Evolutionary conservation across 1,140 invertebrate genomes (phyloP).

Genomic region (Choristoneura fumiferana): DNA sequence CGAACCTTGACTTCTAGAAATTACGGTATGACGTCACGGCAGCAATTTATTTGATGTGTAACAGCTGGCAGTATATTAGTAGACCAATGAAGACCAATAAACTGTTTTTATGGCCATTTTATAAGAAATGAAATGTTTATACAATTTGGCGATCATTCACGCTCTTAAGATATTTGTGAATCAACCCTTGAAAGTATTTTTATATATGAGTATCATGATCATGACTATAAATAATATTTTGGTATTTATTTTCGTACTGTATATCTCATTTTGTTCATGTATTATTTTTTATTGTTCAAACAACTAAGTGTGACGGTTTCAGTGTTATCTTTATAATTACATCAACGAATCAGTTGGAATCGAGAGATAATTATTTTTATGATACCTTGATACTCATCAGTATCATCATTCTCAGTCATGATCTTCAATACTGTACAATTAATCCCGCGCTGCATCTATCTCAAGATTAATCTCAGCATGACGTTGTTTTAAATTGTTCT

Average conservation of each 20-base stretch:
- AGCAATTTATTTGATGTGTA: slow-evolving; percentile 4
- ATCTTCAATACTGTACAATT: background rate
- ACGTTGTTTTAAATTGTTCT: background rate
- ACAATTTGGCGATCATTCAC: slow-evolving; percentile 6
- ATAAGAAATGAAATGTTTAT: slow-evolving; percentile 3
- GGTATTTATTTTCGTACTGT: too few relatives aligned
- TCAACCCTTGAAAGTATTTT: too few relatives aligned
- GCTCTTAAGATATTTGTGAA: too few relatives aligned
- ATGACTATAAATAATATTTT: too few relatives aligned
- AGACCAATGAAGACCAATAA: background rate
- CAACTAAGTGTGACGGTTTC: background rate
- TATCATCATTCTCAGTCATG: background rate
- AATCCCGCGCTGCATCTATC: background rate
- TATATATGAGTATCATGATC: too few relatives aligned
- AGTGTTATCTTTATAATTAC: background rate
- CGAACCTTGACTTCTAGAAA: slow-evolving; percentile 1
- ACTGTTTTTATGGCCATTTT: slow-evolving; percentile 5
- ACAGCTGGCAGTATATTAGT: slow-evolving; percentile 9
- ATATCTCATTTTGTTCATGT: too few relatives aligned
- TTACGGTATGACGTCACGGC: slow-evolving; percentile 5
- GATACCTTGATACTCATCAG: slow-evolving; percentile 5
- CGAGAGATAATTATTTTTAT: background rate
- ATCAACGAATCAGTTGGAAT: background rate
- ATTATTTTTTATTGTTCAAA: too few relatives aligned
- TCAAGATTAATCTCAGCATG: background rate